Evolutionary conservation across 2,888 invertebrate genomes (phyloP), one percentile per base, ranked within the genome.

Genomic region (Neria commutata): DNA sequence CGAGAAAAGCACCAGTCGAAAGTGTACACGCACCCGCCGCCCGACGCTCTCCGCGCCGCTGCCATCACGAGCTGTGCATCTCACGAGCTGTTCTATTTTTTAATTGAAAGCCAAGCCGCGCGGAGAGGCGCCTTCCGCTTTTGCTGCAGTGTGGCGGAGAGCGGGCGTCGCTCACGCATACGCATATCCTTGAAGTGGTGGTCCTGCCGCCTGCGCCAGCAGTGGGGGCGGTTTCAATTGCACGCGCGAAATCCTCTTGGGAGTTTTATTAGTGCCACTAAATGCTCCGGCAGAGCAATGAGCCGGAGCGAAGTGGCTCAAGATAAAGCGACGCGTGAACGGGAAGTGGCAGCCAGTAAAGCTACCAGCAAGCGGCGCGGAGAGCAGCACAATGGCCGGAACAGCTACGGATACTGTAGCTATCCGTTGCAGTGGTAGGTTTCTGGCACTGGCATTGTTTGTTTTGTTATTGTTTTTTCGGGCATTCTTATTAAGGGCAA

Each of bases 401-500:
- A 29, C 29, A 29, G 29, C 42, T 19, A 19, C 21, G 19, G 5
- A 17, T 42, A 21, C 42, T 42, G 19, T 42, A 19, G 17, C 42
- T 21, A 19, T 17, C 21, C 21, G 17, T 6, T 42, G 37, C n/a
- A n/a, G 17, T 37, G 8, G 42, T 42, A 5, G 17, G 17, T 42
- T 3, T 42, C 5, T 42, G 29, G 42, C 21, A 42, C 21, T 17
- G 3, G 17, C 14, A 4, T 42, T 5, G 3, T 42, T 42, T 21
- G 4, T 42, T 42, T 42, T 17, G 4, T 14, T 37, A n/a, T 37
- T 37, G 6, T 34, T 14, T 49, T 55, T 34, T 54, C 16, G 54
- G 54, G 34, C 46, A 56, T 63, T 56, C 72, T 75, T 71, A 73
- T 73, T 73, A 73, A 70, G 67, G 66, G 61, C 65, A 73, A 66